These are phyloP conservation scores for Pleuronectes platessa DNA, from an alignment of 2,113 vertebrate genomes.

Conservation along the genomic window DNA sequence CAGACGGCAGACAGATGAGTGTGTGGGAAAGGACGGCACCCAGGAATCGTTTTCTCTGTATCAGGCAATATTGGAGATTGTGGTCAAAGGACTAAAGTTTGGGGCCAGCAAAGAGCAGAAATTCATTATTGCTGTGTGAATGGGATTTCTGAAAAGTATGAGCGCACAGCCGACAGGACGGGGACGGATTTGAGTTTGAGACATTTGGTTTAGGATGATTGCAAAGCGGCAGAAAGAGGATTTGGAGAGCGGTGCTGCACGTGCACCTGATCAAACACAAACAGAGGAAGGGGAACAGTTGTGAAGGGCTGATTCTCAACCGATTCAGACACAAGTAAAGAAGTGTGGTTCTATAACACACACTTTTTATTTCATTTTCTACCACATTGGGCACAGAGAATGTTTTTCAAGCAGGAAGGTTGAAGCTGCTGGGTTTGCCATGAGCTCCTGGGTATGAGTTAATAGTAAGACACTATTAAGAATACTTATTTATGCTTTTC, in stretches of 20 bases:
- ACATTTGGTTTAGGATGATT: constrained; percentile 28
- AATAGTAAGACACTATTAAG: too few species aligned
- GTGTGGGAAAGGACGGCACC: constrained; percentile 31
- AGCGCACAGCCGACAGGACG: neutral
- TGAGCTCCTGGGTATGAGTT: too few species aligned
- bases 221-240: constrained; percentile 16
- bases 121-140: constrained; percentile 14
- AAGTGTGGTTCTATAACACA: too few species aligned
- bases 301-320: neutral
- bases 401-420: too few species aligned
- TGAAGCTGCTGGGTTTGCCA: too few species aligned
- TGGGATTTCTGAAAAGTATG: neutral
- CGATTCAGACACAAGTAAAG: too few species aligned
- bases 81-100: constrained; percentile 21
- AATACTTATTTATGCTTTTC: too few species aligned
- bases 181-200: neutral
- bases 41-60: constrained; percentile 8
- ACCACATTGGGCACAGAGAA: too few species aligned
- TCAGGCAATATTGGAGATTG: constrained; percentile 24
- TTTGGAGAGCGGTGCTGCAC: neutral
- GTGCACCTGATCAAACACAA: constrained; percentile 18
- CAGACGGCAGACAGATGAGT: constrained; percentile 39
- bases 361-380: too few species aligned
- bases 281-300: neutral
- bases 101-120: constrained; percentile 17